Evolutionary conservation across 2,797 vertebrate genomes (phyloP).

Genomic region (Onychomys torridus): DNA sequence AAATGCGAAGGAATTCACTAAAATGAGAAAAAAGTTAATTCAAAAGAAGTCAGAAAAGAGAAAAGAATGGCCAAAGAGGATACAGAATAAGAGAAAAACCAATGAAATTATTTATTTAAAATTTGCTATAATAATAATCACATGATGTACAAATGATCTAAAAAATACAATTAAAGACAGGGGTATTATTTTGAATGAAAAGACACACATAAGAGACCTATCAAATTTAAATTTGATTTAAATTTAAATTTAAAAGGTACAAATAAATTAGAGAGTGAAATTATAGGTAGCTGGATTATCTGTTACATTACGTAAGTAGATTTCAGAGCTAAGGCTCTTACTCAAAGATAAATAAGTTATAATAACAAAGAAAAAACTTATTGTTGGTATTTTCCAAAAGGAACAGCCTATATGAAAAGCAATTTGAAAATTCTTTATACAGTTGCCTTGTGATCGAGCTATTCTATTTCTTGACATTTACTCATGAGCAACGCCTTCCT

Average conservation of each 20-base stretch:
- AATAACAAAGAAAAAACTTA: not conserved
- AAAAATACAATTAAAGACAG: not conserved
- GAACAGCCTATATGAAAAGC: not conserved
- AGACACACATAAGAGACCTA: not conserved
- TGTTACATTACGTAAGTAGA: not conserved
- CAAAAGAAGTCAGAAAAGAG: constrained; percentile 9
- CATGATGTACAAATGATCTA: not conserved
- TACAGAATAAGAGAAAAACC: not conserved
- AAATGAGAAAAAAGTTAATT: not conserved
- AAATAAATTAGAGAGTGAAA: not conserved
- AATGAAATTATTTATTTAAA: not conserved
- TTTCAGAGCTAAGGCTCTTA: not conserved
- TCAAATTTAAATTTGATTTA: not conserved
- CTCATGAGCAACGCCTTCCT: not conserved
- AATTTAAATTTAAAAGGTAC: too few species aligned
- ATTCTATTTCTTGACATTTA: not conserved
- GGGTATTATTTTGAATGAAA: constrained; percentile 3
- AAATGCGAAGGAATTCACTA: not conserved
- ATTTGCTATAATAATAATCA: not conserved
- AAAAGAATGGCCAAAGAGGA: not conserved
- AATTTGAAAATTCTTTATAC: not conserved
- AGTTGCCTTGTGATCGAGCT: not conserved
- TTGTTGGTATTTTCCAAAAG: not conserved
- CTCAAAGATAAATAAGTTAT: not conserved
- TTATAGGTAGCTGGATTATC: not conserved